phyloP scores from a whole-genome alignment of 2,888 invertebrate genomes.

The Cephus sareptanus region DNA sequence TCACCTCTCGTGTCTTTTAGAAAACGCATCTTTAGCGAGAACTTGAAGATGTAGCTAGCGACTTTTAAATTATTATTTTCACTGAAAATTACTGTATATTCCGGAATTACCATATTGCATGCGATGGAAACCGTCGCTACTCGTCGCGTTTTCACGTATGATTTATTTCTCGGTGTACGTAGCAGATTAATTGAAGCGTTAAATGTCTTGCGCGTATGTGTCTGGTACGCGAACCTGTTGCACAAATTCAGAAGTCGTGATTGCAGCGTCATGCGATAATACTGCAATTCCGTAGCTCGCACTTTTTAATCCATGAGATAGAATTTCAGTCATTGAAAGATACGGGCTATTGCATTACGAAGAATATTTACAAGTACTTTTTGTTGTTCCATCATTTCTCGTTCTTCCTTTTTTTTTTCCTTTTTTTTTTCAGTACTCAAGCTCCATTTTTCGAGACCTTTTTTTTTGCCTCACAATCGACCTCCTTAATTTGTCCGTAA shows the following conservation, averaged over 20 bases:
- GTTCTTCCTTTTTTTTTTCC: background rate
- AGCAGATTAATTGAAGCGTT: background rate
- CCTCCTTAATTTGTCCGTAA: background rate
- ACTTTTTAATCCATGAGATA: too few relatives aligned
- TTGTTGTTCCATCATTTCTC: background rate
- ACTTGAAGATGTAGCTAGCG: background rate
- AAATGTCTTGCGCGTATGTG: background rate
- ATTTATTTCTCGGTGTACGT: background rate
- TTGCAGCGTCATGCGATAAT: background rate
- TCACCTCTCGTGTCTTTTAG: background rate
- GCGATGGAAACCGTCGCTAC: background rate
- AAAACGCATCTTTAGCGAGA: background rate
- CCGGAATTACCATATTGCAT: background rate
- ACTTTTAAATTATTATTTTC: too few relatives aligned
- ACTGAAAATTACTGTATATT: too few relatives aligned
- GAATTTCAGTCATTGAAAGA: background rate
- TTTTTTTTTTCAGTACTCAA: background rate
- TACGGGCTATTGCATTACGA: background rate
- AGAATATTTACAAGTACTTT: background rate
- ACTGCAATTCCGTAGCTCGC: background rate
- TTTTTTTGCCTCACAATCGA: background rate
- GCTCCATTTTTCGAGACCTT: background rate
- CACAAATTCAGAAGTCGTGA: background rate
- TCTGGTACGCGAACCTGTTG: background rate
- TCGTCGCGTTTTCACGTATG: background rate